Percentiles rank a stretch among this genome's conserved stretches.
phyloP scores from a whole-genome alignment of 2,113 vertebrate genomes.

The Chunga burmeisteri region DNA sequence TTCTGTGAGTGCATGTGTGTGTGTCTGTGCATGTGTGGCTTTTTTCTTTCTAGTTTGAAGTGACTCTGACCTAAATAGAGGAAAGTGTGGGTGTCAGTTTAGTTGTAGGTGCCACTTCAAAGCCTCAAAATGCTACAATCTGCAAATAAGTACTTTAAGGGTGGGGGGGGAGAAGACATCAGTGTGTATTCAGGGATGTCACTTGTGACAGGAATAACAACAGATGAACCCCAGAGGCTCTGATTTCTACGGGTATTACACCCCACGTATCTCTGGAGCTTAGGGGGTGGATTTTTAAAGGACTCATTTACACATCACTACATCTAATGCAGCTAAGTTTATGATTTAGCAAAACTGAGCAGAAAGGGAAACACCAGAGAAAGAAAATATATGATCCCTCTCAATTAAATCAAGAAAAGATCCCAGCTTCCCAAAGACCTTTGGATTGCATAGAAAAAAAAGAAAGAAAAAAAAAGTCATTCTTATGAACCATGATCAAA shows the following conservation, averaged over 20 bases:
- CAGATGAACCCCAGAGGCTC: slow-evolving; percentile 8
- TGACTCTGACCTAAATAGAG: slow-evolving; percentile 36
- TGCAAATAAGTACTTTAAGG: neutral
- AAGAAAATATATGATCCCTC: neutral
- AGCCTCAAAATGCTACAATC: neutral
- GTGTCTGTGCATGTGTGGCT: neutral
- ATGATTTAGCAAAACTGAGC: slow-evolving; percentile 8
- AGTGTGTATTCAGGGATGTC: neutral
- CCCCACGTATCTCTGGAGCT: slow-evolving; percentile 7
- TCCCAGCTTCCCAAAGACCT: neutral
- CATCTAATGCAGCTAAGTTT: neutral
- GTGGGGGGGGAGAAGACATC: neutral
- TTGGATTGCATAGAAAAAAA: fast-evolving
- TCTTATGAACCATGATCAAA: no score
- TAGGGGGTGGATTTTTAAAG: slow-evolving; percentile 51
- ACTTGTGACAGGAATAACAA: neutral
- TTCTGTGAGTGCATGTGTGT: neutral
- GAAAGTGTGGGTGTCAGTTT: slow-evolving; percentile 21
- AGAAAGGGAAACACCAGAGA: neutral
- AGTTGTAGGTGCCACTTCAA: slow-evolving; percentile 50
- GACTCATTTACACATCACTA: slow-evolving; percentile 6
- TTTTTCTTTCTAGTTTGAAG: slow-evolving; percentile 17
- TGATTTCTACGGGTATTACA: neutral
- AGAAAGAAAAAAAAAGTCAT: no score
- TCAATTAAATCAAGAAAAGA: neutral